A percentile compares a stretch with the other conserved stretches of the same genome.
phyloP scores from a whole-genome alignment of 92 coral and sea anemone species.

The Zoanthus sansibaricus region DNA sequence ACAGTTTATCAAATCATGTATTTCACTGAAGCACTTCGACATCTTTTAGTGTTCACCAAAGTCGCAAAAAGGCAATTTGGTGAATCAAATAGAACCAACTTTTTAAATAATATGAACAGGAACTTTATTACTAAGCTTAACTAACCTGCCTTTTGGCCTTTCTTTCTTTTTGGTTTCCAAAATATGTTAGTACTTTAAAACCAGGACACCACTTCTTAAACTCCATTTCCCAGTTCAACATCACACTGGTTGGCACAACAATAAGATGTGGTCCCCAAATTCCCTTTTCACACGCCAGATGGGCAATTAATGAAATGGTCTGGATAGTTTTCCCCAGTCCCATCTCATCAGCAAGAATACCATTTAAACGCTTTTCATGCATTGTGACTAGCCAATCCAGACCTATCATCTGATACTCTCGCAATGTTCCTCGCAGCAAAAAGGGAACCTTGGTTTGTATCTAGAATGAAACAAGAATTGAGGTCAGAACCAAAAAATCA shows the following conservation, averaged over 20 bases:
- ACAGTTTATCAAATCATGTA: too few species aligned
- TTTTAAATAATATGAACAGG: too few species aligned
- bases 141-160: constrained; percentile 93
- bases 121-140: neutral
- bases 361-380: constrained; percentile 94
- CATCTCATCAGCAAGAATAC: constrained; percentile 98
- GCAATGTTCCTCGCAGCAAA: constrained; percentile 84
- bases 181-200: constrained; percentile 92
- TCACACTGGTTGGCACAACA: constrained; percentile 96
- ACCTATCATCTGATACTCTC: constrained; percentile 97
- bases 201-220: constrained; percentile 98
- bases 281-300: constrained; percentile 92
- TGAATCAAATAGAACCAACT: too few species aligned
- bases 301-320: constrained; percentile 95
- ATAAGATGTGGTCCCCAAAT: constrained; percentile 97
- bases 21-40: too few species aligned
- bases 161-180: constrained; percentile 95
- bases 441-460: constrained; percentile 94
- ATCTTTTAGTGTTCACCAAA: too few species aligned
- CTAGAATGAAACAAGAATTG: constrained; percentile 34
- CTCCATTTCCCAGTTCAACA: constrained; percentile 98
- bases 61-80: too few species aligned
- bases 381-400: constrained; percentile 97
- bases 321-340: constrained; percentile 97
- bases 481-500: too few species aligned